Conservation (phyloP, 2,113 vertebrate genomes). For the Carlito syrichta region DNA sequence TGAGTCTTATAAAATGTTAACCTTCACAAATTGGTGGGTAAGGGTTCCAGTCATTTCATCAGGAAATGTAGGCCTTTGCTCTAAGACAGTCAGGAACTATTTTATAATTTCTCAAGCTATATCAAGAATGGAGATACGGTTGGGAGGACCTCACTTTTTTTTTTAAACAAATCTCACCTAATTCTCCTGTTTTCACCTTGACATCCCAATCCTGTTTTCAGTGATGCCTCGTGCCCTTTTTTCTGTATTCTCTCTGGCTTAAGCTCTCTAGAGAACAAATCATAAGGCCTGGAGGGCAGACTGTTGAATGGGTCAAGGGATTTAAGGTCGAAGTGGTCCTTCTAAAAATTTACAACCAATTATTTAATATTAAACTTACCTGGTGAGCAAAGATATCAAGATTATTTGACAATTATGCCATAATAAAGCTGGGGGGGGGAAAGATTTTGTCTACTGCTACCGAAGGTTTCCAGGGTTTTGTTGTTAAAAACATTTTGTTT, state of each 20-base stretch:
- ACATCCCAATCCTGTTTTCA: not conserved
- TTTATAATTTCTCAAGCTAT: not conserved
- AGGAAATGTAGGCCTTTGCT: not conserved
- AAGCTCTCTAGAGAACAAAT: not conserved
- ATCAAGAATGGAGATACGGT: not conserved
- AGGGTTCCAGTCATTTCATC: not conserved
- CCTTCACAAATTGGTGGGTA: not conserved
- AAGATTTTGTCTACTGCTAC: not conserved
- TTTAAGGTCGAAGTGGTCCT: not conserved
- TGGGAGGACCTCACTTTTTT: not conserved
- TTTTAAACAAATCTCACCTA: not conserved
- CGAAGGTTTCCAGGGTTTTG: not conserved
- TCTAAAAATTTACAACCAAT: not conserved
- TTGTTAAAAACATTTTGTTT: not conserved
- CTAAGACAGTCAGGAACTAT: not conserved
- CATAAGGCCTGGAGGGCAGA: not conserved
- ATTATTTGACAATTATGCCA: not conserved
- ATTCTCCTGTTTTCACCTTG: not conserved
- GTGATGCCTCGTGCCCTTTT: not conserved
- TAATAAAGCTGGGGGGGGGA: not conserved
- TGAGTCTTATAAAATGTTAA: not conserved
- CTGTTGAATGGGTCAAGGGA: not conserved
- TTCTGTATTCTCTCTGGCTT: not conserved
- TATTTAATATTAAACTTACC: not conserved
- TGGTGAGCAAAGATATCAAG: not conserved